Conservation (phyloP, 2,113 vertebrate genomes). For the Mormyrus iriodes region DNA sequence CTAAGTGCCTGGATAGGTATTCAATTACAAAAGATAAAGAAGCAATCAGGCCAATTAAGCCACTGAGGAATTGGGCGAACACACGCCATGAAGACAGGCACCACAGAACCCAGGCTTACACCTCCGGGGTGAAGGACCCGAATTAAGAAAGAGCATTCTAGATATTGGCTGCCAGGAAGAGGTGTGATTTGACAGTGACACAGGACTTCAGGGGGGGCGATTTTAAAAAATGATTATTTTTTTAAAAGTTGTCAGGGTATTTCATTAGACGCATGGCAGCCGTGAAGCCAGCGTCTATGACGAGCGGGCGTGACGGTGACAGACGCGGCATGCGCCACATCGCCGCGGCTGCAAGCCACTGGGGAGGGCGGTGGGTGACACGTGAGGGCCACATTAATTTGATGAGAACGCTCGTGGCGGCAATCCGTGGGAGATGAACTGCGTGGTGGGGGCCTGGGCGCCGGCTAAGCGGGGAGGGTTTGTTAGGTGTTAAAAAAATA, state of each 20-base stretch:
- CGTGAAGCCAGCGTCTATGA: slow-evolving; percentile 36
- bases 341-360: slow-evolving; percentile 26
- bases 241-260: slow-evolving; percentile 43
- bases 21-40: slow-evolving; percentile 1
- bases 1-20: slow-evolving; percentile 1
- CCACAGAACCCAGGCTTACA: background rate
- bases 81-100: background rate
- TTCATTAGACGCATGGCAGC: slow-evolving; percentile 48
- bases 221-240: slow-evolving; percentile 40
- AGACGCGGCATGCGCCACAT: slow-evolving; percentile 37
- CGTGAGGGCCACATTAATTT: slow-evolving; percentile 17
- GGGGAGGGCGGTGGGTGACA: slow-evolving; percentile 33
- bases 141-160: slow-evolving; percentile 9
- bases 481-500: slow-evolving; percentile 17
- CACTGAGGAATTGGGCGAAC: background rate
- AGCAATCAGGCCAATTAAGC: background rate
- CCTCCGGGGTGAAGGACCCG: background rate
- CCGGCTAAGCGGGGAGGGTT: background rate
- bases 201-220: slow-evolving; percentile 25
- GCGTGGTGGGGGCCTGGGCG: background rate
- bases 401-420: slow-evolving; percentile 1
- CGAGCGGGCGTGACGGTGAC: slow-evolving; percentile 46
- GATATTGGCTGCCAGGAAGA: slow-evolving; percentile 25
- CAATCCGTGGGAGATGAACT: background rate
- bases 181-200: slow-evolving; percentile 43